These are phyloP conservation scores for Zygogramma bicolorata DNA, from an alignment of 2,888 invertebrate genomes.

Conservation along the genomic window DNA sequence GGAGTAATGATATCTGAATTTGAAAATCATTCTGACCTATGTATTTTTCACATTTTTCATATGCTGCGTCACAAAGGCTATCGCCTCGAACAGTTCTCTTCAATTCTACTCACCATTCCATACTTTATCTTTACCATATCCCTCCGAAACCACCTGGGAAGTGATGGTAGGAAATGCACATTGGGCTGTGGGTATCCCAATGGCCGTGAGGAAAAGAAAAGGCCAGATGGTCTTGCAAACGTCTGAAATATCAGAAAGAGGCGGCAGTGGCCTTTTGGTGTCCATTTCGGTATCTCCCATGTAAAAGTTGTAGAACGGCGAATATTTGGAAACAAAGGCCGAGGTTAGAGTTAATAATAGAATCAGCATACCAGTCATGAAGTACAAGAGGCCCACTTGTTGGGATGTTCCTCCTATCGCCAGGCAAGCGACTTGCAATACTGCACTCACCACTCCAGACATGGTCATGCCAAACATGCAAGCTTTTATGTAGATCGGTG, in stretches of 20 bases:
- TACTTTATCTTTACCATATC: not conserved
- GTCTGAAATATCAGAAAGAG: not conserved
- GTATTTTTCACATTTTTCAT: too few relatives aligned
- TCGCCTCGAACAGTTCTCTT: too few relatives aligned
- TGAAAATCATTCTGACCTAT: too few relatives aligned
- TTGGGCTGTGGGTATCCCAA: not conserved
- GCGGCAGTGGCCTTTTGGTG: not conserved
- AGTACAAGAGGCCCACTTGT: not conserved
- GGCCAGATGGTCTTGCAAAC: not conserved
- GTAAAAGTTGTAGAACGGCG: not conserved
- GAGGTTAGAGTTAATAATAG: not conserved
- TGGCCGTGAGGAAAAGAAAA: not conserved
- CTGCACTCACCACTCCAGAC: not conserved
- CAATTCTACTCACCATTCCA: not conserved
- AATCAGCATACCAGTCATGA: not conserved
- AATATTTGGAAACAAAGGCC: not conserved
- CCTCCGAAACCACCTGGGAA: not conserved
- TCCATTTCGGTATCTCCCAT: not conserved
- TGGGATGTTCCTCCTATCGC: not conserved
- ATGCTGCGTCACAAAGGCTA: too few relatives aligned
- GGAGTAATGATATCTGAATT: too few relatives aligned
- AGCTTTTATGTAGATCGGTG: not conserved
- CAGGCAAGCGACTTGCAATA: not conserved
- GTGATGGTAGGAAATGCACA: not conserved
- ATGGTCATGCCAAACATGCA: not conserved